Base-by-base conservation (phyloP, 2,113 vertebrate genomes). In the Cheilinus undulatus region DNA sequence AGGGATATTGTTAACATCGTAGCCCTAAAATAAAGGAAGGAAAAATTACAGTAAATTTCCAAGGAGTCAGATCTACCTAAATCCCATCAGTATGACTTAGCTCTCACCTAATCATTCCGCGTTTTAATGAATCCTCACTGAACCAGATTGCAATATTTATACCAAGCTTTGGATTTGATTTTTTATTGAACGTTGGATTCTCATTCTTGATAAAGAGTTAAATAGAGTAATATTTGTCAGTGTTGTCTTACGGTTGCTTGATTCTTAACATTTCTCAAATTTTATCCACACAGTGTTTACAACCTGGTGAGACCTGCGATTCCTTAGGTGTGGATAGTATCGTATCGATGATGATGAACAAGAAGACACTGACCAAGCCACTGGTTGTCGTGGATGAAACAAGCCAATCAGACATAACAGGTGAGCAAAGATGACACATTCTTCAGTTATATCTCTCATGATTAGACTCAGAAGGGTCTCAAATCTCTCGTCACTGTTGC, bases 261-360 rank as follows among this genome's bases (percentile, higher is more conserved):
- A n/a, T n/a, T 30, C 3, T 43, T 0, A 27, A 20, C 2, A 61
- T 48, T 62, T 7, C 30, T 57, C 4, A 1, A 14, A 13, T 60
- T 15, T 7, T 45, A 0, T 24, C 3, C 54, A 66, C 11, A 0
- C 91, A 99, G 98, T 99, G 98, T 15, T 80, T 97, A 82, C 86
- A 87, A 56, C 94, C 95, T 0, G 88, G 94, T 2, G 94, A 96
- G 86, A 89, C 92, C 60, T 99, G 98, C 52, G 91, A 91, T 5
- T 94, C 93, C 0, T 81, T 96, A 22, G 88, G 88, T 1, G 20
- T 87, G 34, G 85, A 93, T 13, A 93, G 90, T 72, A 95, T 99
- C 74, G 50, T 99, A 69, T 82, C 80, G 22, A 96, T 99, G 96
- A 95, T 95, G 94, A 93, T 93, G 88, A 94, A 95, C 88, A 94